Evolutionary conservation across 2,888 invertebrate genomes (phyloP), one percentile per base, ranked within the genome.

Genomic region (Xanthostigma xanthostigma): DNA sequence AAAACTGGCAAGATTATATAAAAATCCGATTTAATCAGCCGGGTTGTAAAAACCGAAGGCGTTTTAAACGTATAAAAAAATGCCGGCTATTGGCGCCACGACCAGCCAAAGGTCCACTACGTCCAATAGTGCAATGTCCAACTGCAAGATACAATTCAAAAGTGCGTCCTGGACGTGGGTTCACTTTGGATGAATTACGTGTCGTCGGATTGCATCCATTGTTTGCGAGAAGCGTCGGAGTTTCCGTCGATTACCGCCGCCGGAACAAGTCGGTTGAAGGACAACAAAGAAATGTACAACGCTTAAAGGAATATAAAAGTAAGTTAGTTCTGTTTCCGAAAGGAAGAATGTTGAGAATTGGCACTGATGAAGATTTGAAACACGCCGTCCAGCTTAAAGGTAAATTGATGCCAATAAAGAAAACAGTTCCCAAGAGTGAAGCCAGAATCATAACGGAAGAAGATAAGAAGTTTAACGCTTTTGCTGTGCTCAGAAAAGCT

Each of bases 11-110:
- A 71, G 75, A 83, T 54, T 84, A 82, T 65, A 89, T 96, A n/a
- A 89, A 84, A 66, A 91, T 91, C 8, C 94, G 94, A 93, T 97
- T 97, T 67, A 88, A 93, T 64, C 96, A 97, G 62, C 95, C 96
- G 41, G 90, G 90, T 50, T 78, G 92, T 51, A 94, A 94, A 68
- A 71, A 79, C 58, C 80, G 93, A 54, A 79, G 96, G 58, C 81
- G 82, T 59, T 75, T 78, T 58, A 83, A 79, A 56, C 81, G 96
- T 60, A 73, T 87, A 38, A 84, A 84, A 71, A 96, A 94, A 70
- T 91, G 92, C 1, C 79, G 84, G 59, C 72, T 76, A 35, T 71
- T 90, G 54, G 92, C 92, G 48, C 96, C 96, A 49, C 78, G 91
- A 59, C 96, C 93, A 53, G 81, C 84, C 27, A 81, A 81, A 51